Evolutionary conservation across 2,888 invertebrate genomes (phyloP).

Genomic region (Hydraecia micacea): DNA sequence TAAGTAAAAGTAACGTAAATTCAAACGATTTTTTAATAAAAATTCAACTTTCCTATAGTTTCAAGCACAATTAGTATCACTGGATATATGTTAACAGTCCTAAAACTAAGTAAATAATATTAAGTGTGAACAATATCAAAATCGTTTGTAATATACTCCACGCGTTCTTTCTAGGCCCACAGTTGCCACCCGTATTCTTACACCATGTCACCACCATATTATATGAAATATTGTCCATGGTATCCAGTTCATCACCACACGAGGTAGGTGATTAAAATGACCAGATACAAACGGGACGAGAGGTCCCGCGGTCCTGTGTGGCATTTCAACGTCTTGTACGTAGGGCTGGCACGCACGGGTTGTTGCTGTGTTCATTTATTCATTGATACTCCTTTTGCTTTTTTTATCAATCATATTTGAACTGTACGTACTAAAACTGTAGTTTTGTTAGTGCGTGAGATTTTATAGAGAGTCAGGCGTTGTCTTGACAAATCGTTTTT

Average conservation of each 20-base stretch:
- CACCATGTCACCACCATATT: neutral
- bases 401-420: neutral
- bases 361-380: neutral
- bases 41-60: no score
- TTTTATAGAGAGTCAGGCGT: neutral
- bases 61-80: no score
- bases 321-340: conserved; percentile 40
- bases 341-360: conserved; percentile 30
- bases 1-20: no score
- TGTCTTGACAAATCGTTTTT: neutral
- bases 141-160: neutral
- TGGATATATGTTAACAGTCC: no score
- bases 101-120: no score
- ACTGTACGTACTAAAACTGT: neutral
- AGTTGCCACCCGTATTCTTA: no score
- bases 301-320: conserved; percentile 20
- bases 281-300: conserved; percentile 25
- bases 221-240: neutral
- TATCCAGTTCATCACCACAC: conserved; percentile 20
- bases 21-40: no score
- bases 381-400: neutral
- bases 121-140: neutral
- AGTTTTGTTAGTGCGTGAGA: no score
- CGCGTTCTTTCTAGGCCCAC: neutral
- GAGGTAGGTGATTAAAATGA: conserved; percentile 37